phyloP scores from a whole-genome alignment of 2,797 vertebrate genomes.

The Manis crassicaudata region DNA sequence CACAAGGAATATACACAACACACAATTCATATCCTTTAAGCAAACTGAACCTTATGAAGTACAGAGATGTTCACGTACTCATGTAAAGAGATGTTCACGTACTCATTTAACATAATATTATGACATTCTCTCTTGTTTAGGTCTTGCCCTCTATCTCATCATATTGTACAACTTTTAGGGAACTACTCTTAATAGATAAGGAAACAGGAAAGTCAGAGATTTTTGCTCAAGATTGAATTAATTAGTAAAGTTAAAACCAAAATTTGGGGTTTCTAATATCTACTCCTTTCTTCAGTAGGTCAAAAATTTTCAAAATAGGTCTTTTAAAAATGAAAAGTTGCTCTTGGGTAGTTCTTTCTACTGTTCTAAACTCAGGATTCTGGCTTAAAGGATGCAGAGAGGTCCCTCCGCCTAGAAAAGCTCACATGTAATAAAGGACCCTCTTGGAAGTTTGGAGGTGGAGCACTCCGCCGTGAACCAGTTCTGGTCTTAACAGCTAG shows the following conservation, averaged over 20 bases:
- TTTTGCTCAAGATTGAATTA: neutral
- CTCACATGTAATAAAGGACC: neutral
- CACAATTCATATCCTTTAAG: accelerated
- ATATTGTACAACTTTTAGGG: neutral
- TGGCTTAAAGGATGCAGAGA: neutral
- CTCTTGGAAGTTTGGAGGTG: neutral
- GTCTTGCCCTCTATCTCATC: neutral
- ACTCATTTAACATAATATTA: neutral
- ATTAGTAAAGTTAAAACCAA: neutral
- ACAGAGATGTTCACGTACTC: neutral
- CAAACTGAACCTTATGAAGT: neutral
- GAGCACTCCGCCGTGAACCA: neutral
- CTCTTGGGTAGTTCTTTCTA: neutral
- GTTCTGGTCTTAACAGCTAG: neutral
- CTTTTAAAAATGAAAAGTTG: neutral
- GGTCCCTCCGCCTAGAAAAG: neutral
- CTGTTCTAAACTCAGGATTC: neutral
- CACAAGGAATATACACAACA: too few relatives aligned
- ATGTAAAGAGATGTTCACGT: neutral
- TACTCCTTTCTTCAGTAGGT: neutral
- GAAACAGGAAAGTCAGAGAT: neutral
- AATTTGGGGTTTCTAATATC: neutral
- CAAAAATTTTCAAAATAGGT: neutral
- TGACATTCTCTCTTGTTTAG: neutral
- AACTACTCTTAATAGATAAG: neutral